These are phyloP conservation scores for Amphiura filiformis DNA, from an alignment of 35 echinoderm and acorn worm species.

Conservation along the genomic window DNA sequence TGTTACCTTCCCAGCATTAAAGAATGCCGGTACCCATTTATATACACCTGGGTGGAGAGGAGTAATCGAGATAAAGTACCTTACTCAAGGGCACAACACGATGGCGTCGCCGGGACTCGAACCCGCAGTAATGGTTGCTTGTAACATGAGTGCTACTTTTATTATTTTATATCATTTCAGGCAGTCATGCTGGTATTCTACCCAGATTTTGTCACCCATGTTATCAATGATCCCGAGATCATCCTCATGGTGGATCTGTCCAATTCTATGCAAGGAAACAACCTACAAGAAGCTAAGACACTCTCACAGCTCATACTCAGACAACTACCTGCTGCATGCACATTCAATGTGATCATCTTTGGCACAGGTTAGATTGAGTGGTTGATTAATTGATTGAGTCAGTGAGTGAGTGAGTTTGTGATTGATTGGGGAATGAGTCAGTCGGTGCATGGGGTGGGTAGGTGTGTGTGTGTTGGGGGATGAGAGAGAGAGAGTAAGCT, in stretches of 20 bases:
- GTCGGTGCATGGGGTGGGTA: too few relatives aligned
- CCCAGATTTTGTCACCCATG: slow-evolving; percentile 33
- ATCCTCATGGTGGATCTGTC: slow-evolving; percentile 57
- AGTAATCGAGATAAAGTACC: too few relatives aligned
- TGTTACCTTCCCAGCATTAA: too few relatives aligned
- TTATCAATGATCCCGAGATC: slow-evolving; percentile 39
- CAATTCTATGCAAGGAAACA: slow-evolving; percentile 56
- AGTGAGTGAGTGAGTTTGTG: neutral
- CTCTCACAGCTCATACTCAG: slow-evolving; percentile 38
- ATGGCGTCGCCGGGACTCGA: too few relatives aligned
- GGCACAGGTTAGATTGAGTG: slow-evolving; percentile 45
- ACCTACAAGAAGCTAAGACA: slow-evolving; percentile 39
- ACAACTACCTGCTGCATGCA: slow-evolving; percentile 22
- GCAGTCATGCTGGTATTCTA: slow-evolving; percentile 61
- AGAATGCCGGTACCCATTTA: too few relatives aligned
- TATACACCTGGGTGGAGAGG: too few relatives aligned
- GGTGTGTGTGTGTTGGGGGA: too few relatives aligned
- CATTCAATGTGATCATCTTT: slow-evolving; percentile 63
- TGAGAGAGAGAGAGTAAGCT: too few relatives aligned
- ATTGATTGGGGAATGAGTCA: neutral
- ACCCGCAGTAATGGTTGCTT: too few relatives aligned
- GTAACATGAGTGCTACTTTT: too few relatives aligned
- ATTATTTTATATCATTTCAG: too few relatives aligned
- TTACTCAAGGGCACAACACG: too few relatives aligned
- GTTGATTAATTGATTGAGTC: neutral